Percentiles rank a stretch among this genome's conserved stretches.
phyloP scores from a whole-genome alignment of 1,140 invertebrate genomes.

The Drosophila setifemur region DNA sequence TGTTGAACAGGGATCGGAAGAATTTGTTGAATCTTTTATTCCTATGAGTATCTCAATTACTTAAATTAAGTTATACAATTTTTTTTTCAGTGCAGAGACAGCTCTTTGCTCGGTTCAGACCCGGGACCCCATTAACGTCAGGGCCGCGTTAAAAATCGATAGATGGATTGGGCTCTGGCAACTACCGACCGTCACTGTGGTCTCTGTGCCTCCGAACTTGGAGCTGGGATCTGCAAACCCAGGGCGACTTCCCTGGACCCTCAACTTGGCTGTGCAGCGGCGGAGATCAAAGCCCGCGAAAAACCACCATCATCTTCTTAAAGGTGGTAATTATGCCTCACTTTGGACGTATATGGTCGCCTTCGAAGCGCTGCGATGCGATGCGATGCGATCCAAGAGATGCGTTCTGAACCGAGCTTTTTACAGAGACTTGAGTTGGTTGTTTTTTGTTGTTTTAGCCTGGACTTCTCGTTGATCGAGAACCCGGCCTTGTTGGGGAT shows the following conservation, averaged over 20 bases:
- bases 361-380: constrained; percentile 7
- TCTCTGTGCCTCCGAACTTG: too few relatives aligned
- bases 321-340: constrained; percentile 81
- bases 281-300: constrained; percentile 79
- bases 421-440: background rate
- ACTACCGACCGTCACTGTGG: constrained; percentile 55
- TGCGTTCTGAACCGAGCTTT: constrained; percentile 25
- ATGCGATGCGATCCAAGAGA: constrained; percentile 11
- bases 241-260: constrained; percentile 15
- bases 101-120: constrained; percentile 10
- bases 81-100: constrained; percentile 1
- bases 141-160: constrained; percentile 81
- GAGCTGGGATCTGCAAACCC: too few relatives aligned
- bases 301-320: constrained; percentile 81
- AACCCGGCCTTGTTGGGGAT: constrained; percentile 40
- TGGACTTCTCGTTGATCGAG: constrained; percentile 23
- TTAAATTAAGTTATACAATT: too few relatives aligned
- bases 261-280: constrained; percentile 48
- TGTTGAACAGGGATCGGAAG: too few relatives aligned
- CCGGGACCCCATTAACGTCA: constrained; percentile 71
- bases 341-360: constrained; percentile 44
- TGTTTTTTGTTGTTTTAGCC: background rate
- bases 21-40: too few relatives aligned
- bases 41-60: too few relatives aligned
- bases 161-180: constrained; percentile 66